phyloP scores from a whole-genome alignment of 2,888 invertebrate genomes.

The Branchipolynoe longqiensis region DNA sequence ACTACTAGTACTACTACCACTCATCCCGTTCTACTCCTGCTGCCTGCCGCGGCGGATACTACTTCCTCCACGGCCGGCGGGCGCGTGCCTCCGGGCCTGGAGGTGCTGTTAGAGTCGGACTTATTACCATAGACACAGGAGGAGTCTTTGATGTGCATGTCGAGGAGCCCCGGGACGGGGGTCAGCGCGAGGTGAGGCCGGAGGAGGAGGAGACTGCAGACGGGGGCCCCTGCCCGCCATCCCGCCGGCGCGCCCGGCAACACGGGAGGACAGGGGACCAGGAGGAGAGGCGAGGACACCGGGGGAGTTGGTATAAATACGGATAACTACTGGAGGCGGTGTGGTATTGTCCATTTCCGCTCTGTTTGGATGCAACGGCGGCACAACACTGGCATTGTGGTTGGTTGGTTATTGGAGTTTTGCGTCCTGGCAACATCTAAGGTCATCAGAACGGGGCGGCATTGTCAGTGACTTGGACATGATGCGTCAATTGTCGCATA shows the following conservation, averaged over 20 bases:
- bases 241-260: background rate
- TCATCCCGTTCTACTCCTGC: background rate
- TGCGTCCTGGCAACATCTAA: too few species aligned
- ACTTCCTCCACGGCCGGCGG: background rate
- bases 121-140: constrained; percentile 37
- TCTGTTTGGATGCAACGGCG: too few species aligned
- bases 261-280: constrained; percentile 4
- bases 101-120: background rate
- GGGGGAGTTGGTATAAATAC: background rate
- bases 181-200: constrained; percentile 29
- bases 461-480: too few species aligned
- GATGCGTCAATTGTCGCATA: too few species aligned
- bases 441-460: too few species aligned
- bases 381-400: too few species aligned
- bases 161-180: constrained; percentile 3
- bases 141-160: constrained; percentile 3
- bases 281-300: background rate
- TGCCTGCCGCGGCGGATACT: background rate
- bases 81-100: background rate
- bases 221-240: too few species aligned
- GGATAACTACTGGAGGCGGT: background rate
- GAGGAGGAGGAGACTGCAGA: background rate
- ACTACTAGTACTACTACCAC: too few species aligned
- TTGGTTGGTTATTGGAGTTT: too few species aligned
- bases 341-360: too few species aligned